phyloP scores from a whole-genome alignment of 1,140 invertebrate species.

The Capitella teleta region DNA sequence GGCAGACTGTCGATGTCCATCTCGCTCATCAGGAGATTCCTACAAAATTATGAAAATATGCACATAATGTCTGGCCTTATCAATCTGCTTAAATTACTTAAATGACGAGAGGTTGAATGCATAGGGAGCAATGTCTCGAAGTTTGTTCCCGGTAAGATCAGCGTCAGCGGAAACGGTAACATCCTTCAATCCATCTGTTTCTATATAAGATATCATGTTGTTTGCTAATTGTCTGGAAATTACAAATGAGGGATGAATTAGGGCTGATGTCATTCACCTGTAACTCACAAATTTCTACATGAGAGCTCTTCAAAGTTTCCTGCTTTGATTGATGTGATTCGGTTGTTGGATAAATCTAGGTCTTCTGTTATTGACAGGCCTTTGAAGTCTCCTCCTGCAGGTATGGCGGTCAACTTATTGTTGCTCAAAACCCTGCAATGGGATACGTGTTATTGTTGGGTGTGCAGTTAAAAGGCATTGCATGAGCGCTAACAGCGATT shows the following conservation, averaged over 20 bases:
- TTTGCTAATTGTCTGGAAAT: background rate
- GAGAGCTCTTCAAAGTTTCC: slow-evolving; percentile 15
- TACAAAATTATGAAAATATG: no score
- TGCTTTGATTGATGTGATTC: slow-evolving; percentile 16
- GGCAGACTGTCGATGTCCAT: no score
- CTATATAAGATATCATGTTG: background rate
- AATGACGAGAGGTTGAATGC: no score
- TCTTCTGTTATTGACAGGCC: slow-evolving; percentile 13
- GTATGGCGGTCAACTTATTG: slow-evolving; percentile 20
- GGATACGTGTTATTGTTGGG: background rate
- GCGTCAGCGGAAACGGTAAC: background rate
- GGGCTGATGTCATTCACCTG: background rate
- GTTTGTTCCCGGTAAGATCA: no score
- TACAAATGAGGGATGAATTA: background rate
- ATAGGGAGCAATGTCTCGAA: no score
- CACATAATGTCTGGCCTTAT: no score
- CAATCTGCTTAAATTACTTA: no score
- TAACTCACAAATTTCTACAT: slow-evolving; percentile 1
- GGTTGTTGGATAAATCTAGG: slow-evolving; percentile 13
- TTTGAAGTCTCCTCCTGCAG: slow-evolving; percentile 21
- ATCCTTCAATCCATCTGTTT: background rate
- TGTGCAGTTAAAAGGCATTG: background rate
- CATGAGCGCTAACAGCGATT: background rate
- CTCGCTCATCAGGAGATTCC: no score
- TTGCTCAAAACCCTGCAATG: slow-evolving; percentile 13